Evolutionary conservation across 2,797 vertebrate species (phyloP).

Genomic region (Esox masquinongy): DNA sequence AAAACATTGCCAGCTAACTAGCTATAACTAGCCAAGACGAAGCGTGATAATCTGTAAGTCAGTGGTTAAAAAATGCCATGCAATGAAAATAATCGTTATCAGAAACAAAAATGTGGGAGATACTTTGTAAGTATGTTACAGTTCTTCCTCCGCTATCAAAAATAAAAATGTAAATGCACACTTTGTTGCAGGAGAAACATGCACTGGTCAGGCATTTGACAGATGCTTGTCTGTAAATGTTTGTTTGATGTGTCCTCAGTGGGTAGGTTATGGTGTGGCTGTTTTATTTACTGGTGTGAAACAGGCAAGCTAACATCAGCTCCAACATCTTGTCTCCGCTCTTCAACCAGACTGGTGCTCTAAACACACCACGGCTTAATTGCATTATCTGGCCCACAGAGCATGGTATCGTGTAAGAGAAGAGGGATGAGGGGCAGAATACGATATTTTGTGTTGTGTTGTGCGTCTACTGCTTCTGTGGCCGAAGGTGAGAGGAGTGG

Average conservation of each 20-base stretch:
- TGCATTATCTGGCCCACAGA: conserved; percentile 63
- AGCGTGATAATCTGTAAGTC: too few relatives aligned
- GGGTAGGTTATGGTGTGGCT: neutral
- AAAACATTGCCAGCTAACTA: too few relatives aligned
- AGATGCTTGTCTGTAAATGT: neutral
- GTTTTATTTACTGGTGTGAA: conserved; percentile 29
- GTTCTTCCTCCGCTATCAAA: neutral
- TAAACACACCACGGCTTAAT: conserved; percentile 55
- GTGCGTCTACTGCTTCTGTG: conserved; percentile 42
- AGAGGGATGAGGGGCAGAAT: neutral
- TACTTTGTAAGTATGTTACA: neutral
- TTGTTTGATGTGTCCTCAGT: neutral
- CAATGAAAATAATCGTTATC: too few relatives aligned
- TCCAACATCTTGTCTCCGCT: conserved; percentile 35
- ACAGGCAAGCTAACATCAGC: conserved; percentile 50
- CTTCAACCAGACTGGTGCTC: conserved; percentile 14
- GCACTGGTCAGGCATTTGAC: neutral
- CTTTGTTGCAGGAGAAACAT: neutral
- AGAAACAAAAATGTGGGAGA: too few relatives aligned
- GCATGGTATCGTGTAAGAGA: conserved; percentile 54
- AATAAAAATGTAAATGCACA: neutral
- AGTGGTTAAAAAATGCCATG: too few relatives aligned
- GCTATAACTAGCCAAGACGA: too few relatives aligned
- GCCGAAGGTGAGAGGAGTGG: conserved; percentile 33
- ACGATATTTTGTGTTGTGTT: conserved; percentile 27